phyloP scores from a whole-genome alignment of 1,140 invertebrate species.

The Meloidogyne chitwoodi region DNA sequence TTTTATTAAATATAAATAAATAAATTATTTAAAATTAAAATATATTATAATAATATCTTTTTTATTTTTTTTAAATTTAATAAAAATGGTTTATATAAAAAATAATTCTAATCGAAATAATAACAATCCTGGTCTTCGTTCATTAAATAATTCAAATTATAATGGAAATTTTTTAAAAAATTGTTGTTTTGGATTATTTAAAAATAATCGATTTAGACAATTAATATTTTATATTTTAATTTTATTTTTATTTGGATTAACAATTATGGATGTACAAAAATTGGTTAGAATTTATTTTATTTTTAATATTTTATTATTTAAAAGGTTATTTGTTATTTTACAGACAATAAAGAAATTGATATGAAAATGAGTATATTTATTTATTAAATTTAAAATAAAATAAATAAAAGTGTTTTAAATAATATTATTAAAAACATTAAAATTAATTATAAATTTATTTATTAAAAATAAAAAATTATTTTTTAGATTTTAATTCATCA shows the following conservation, averaged over 20 bases:
- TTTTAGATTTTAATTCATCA: constrained; percentile 29
- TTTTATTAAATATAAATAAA: too few relatives aligned
- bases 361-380: constrained; percentile 15
- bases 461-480: neutral
- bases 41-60: too few relatives aligned
- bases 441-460: too few relatives aligned
- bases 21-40: too few relatives aligned
- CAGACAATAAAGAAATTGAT: constrained; percentile 23
- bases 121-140: neutral
- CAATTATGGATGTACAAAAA: constrained; percentile 5
- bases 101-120: neutral
- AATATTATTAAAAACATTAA: too few relatives aligned
- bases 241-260: constrained; percentile 10
- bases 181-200: neutral
- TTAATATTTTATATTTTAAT: constrained; percentile 1
- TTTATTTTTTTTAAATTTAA: too few relatives aligned
- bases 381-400: too few relatives aligned
- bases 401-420: too few relatives aligned
- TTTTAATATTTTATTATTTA: neutral
- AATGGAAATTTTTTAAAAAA: neutral
- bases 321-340: constrained; percentile 12
- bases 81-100: neutral
- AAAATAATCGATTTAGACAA: neutral
- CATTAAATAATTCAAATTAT: neutral
- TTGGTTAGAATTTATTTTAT: neutral